These are phyloP conservation scores for Macroglossus sobrinus DNA, from an alignment of 2,113 vertebrate species.

Conservation along the genomic window DNA sequence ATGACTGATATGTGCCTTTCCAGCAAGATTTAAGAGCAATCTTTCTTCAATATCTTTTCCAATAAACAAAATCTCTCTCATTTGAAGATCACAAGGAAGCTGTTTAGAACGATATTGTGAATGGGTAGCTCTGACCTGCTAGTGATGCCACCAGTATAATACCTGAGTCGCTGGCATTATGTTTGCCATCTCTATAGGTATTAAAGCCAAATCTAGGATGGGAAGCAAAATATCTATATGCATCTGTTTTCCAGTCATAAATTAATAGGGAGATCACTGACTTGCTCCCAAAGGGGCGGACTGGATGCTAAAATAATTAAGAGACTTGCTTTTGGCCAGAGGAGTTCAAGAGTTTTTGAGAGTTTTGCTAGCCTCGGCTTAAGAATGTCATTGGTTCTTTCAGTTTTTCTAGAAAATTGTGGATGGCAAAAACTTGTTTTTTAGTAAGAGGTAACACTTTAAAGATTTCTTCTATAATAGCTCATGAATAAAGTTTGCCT, in stretches of 20 bases:
- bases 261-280: neutral
- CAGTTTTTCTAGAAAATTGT: neutral
- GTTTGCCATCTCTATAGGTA: neutral
- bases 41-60: neutral
- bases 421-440: rapidly evolving
- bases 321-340: neutral
- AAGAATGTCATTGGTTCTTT: neutral
- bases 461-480: neutral
- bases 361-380: neutral
- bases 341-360: neutral
- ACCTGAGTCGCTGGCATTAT: neutral
- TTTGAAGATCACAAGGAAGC: neutral
- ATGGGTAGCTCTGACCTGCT: neutral
- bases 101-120: neutral
- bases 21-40: neutral
- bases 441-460: neutral
- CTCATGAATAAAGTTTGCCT: neutral
- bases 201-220: neutral
- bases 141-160: neutral
- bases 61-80: neutral
- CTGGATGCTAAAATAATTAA: neutral
- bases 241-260: neutral
- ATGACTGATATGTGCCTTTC: neutral
- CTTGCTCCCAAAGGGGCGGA: rapidly evolving
- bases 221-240: neutral